These are phyloP conservation scores for Rhopilema esculentum DNA, from an alignment of 30 jellyfish, hydroid and myxozoan species.

Conservation along the genomic window DNA sequence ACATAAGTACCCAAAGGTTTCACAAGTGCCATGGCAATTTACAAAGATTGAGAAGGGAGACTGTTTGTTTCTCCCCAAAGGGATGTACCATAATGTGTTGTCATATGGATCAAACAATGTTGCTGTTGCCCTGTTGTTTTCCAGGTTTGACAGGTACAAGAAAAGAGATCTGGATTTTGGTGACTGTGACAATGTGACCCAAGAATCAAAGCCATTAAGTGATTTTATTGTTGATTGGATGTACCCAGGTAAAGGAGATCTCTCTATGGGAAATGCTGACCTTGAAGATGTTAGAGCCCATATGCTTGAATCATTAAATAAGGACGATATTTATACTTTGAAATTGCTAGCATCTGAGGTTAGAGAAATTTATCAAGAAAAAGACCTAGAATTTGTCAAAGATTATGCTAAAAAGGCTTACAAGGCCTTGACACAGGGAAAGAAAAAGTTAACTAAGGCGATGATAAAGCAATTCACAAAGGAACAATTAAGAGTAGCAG, in stretches of 20 bases:
- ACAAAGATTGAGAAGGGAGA: slow-evolving; percentile 79
- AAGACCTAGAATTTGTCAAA: slow-evolving; percentile 14
- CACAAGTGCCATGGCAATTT: slow-evolving; percentile 85
- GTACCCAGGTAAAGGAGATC: slow-evolving; percentile 82
- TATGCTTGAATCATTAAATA: slow-evolving; percentile 16
- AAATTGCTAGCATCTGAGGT: slow-evolving; percentile 29
- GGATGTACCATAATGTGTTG: slow-evolving; percentile 81
- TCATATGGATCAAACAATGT: slow-evolving; percentile 82
- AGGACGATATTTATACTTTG: slow-evolving; percentile 23
- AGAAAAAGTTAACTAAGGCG: slow-evolving; percentile 21
- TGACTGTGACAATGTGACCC: slow-evolving; percentile 74
- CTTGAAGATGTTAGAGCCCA: slow-evolving; percentile 48
- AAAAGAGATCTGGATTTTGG: slow-evolving; percentile 53
- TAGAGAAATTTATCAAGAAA: slow-evolving; percentile 28
- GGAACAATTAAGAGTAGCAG: slow-evolving; percentile 56
- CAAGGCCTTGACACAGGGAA: slow-evolving; percentile 25
- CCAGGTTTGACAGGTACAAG: slow-evolving; percentile 65
- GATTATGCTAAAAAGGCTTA: slow-evolving; percentile 32
- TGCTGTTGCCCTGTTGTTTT: slow-evolving; percentile 81
- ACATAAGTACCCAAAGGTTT: slow-evolving; percentile 74
- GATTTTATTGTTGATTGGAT: slow-evolving; percentile 79
- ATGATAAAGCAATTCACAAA: slow-evolving; percentile 39
- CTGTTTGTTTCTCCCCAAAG: slow-evolving; percentile 82
- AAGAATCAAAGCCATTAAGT: slow-evolving; percentile 57
- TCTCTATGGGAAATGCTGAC: slow-evolving; percentile 90